These are phyloP conservation scores for Myrmophylax atrothorax DNA, from an alignment of 2,113 vertebrate species.

Conservation along the genomic window DNA sequence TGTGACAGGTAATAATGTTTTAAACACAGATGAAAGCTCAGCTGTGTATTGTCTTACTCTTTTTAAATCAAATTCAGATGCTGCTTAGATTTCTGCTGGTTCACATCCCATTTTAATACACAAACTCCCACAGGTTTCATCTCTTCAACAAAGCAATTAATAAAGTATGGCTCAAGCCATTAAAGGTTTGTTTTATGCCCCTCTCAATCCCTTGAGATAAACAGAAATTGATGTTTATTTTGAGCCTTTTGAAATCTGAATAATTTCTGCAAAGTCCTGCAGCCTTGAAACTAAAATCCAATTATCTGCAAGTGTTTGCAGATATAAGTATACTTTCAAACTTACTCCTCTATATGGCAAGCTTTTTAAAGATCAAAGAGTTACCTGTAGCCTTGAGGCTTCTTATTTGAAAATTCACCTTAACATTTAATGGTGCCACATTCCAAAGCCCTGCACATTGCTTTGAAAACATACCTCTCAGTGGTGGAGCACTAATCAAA, in stretches of 20 bases:
- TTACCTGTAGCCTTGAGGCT: conserved; percentile 43
- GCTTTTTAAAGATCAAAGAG: conserved; percentile 68
- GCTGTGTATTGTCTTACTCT: not conserved
- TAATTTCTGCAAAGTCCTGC: conserved; percentile 37
- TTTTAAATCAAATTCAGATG: conserved; percentile 23
- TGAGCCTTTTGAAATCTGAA: conserved; percentile 61
- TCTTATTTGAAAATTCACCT: conserved; percentile 17
- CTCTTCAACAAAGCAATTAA: conserved; percentile 64
- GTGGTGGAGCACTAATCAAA: not conserved
- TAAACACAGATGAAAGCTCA: not conserved
- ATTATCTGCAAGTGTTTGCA: conserved; percentile 58
- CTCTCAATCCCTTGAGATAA: conserved; percentile 36
- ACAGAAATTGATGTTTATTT: conserved; percentile 57
- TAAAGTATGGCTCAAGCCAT: conserved; percentile 27
- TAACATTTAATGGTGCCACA: conserved; percentile 37
- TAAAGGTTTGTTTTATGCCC: conserved; percentile 46
- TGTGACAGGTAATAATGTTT: conserved; percentile 4
- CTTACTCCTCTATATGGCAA: not conserved
- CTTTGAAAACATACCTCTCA: conserved; percentile 4
- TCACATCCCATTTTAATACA: conserved; percentile 40
- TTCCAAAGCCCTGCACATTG: not conserved
- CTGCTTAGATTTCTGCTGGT: conserved; percentile 31
- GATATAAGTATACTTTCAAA: conserved; percentile 27
- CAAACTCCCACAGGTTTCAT: conserved; percentile 46
- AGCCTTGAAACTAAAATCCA: conserved; percentile 56